Percentiles rank a stretch among this genome's conserved stretches.
Conservation (phyloP, 2,113 vertebrate species). For the Tenrec ecaudatus region DNA sequence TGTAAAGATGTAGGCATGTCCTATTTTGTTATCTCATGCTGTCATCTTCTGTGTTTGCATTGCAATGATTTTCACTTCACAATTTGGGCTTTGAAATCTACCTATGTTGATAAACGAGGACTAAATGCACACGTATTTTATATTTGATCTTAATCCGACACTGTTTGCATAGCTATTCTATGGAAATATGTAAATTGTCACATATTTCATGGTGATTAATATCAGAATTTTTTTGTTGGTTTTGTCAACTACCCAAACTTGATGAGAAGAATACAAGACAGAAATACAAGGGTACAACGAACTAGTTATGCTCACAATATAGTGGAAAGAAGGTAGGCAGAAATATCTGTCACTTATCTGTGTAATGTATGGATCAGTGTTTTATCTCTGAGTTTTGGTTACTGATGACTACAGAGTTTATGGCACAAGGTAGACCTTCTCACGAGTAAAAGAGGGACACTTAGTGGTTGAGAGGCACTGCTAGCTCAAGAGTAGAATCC, state of each 20-base stretch:
- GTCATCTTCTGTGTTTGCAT: no score
- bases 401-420: neutral
- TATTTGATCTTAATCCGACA: neutral
- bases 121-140: neutral
- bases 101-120: no score
- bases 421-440: neutral
- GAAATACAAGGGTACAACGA: neutral
- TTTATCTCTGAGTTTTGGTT: neutral
- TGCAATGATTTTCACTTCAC: no score
- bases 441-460: neutral
- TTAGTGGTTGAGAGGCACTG: neutral
- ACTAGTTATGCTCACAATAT: neutral
- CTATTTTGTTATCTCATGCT: no score
- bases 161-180: neutral
- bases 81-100: no score
- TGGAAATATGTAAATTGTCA: neutral
- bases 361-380: neutral
- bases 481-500: neutral
- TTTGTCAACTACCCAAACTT: neutral
- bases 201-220: conserved; percentile 16
- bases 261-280: conserved; percentile 4
- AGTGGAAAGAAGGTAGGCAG: neutral
- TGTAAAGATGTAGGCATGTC: no score
- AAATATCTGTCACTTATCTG: neutral
- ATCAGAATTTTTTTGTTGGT: neutral